phyloP scores from a whole-genome alignment of 1,140 invertebrate genomes.

The Dreissena polymorpha region DNA sequence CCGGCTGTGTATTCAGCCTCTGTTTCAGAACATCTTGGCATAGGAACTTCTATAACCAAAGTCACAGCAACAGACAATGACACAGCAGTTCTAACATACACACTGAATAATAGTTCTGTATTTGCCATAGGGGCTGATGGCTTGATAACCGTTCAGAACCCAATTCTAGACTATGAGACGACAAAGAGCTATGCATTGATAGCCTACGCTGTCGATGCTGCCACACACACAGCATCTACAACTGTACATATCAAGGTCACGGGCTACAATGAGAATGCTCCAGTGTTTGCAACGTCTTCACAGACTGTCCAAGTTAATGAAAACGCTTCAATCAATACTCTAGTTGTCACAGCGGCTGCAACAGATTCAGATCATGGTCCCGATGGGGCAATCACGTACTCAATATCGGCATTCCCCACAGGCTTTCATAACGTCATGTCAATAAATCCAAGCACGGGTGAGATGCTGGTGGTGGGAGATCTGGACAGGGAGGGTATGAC shows the following conservation, averaged over 20 bases:
- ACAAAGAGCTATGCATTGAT: constrained; percentile 55
- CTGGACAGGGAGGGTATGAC: constrained; percentile 68
- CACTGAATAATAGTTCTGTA: constrained; percentile 16
- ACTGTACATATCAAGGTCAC: constrained; percentile 59
- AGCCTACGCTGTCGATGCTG: constrained; percentile 57
- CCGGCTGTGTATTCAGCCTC: constrained; percentile 23
- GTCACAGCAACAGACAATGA: constrained; percentile 32
- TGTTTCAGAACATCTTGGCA: constrained; percentile 49
- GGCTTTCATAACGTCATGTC: constrained; percentile 53
- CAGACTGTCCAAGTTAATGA: constrained; percentile 52
- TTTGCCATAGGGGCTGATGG: constrained; percentile 50
- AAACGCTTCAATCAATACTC: constrained; percentile 83
- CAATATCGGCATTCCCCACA: constrained; percentile 34
- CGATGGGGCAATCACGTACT: constrained; percentile 56
- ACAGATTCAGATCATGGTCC: constrained; percentile 87
- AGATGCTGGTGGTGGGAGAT: constrained; percentile 39
- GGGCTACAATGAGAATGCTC: constrained; percentile 96
- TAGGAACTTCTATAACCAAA: constrained; percentile 33
- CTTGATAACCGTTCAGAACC: constrained; percentile 75
- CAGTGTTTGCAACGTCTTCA: constrained; percentile 84
- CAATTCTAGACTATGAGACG: constrained; percentile 90
- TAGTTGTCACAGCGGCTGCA: constrained; percentile 90
- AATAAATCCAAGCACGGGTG: constrained; percentile 59
- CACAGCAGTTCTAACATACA: constrained; percentile 18
- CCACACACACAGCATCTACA: constrained; percentile 41